Evolutionary conservation across 1,140 invertebrate species (phyloP).

Genomic region (Procambarus virginalis): DNA sequence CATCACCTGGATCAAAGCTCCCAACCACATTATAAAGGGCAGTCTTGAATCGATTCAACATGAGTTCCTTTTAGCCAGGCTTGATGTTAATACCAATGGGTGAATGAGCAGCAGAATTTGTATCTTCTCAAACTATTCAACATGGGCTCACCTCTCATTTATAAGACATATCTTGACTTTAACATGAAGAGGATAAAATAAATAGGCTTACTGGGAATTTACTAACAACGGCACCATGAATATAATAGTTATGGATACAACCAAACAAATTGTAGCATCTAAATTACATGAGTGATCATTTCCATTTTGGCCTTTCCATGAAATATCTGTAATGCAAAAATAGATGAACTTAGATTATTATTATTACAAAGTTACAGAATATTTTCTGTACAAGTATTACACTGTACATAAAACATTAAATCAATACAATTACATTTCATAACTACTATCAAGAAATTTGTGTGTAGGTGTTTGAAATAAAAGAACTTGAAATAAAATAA

Average conservation of each 20-base stretch:
- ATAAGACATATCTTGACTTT: not conserved
- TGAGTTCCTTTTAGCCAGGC: constrained; percentile 59
- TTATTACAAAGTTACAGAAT: too few relatives aligned
- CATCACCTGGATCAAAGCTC: constrained; percentile 72
- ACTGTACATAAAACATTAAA: too few relatives aligned
- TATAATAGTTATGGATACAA: not conserved
- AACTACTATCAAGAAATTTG: too few relatives aligned
- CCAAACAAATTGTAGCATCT: not conserved
- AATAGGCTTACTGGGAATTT: not conserved
- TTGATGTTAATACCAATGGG: not conserved
- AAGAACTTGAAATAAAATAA: too few relatives aligned
- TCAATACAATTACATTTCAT: too few relatives aligned
- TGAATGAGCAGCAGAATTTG: not conserved
- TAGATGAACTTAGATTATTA: not conserved
- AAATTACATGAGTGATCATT: not conserved
- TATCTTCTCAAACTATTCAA: not conserved
- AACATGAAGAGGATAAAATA: not conserved
- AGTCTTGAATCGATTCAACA: constrained; percentile 74
- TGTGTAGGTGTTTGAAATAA: too few relatives aligned
- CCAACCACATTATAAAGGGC: constrained; percentile 74
- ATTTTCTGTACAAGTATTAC: too few relatives aligned
- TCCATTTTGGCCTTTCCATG: not conserved
- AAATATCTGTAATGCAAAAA: not conserved
- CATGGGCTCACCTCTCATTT: not conserved
- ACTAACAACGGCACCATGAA: not conserved